Conservation (phyloP, 2,113 vertebrate species). For the Mormoops blainvillei region DNA sequence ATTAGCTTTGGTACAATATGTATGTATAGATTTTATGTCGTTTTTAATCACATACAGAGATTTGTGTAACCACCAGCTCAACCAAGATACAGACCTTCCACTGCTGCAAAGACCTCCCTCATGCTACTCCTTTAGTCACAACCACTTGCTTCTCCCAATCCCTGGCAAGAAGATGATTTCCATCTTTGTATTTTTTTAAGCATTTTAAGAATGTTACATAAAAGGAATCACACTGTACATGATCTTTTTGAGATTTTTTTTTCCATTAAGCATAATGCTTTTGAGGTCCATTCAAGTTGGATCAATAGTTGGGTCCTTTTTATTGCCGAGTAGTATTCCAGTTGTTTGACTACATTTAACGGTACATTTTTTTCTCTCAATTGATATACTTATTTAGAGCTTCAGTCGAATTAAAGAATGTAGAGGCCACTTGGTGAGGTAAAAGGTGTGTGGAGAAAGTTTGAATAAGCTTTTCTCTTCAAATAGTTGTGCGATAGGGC, state of each 20-base stretch:
- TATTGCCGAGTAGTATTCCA: background rate
- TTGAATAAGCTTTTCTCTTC: background rate
- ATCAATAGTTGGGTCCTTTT: background rate
- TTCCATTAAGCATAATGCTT: background rate
- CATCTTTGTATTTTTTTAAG: background rate
- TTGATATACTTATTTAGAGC: background rate
- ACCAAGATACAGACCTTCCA: background rate
- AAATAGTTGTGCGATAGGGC: background rate
- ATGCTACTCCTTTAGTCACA: background rate
- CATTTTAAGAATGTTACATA: background rate
- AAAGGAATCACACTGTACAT: background rate
- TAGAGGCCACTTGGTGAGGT: background rate
- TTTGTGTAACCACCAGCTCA: background rate
- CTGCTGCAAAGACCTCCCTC: background rate
- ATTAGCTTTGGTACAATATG: background rate
- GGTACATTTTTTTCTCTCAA: background rate
- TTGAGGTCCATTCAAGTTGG: background rate
- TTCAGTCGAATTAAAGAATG: background rate
- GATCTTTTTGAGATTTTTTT: background rate
- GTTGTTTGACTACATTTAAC: background rate
- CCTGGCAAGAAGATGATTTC: background rate
- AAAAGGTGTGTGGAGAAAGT: background rate
- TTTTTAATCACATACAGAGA: background rate
- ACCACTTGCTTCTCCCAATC: too few relatives aligned
- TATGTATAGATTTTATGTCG: background rate